phyloP scores from a whole-genome alignment of 2,888 invertebrate species.

The Microplitis manilae region DNA sequence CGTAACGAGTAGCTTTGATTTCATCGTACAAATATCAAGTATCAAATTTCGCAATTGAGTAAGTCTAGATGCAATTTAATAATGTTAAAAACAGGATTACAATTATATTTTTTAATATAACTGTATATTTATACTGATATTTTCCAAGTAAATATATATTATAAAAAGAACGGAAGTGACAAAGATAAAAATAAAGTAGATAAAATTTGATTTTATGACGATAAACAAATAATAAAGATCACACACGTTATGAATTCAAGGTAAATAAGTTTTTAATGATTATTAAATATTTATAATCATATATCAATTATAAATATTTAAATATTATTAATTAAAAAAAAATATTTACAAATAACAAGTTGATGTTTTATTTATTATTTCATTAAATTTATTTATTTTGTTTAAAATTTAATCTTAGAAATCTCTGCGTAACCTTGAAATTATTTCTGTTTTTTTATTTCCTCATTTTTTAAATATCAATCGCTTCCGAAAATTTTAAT shows the following conservation, averaged over 20 bases:
- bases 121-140: not conserved
- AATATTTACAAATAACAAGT: not conserved
- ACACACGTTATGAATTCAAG: not conserved
- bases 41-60: constrained; percentile 30
- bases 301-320: not conserved
- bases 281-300: not conserved
- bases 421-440: too few relatives aligned
- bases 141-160: not conserved
- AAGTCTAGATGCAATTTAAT: constrained; percentile 16
- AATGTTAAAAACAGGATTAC: constrained; percentile 13
- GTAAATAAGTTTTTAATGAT: not conserved
- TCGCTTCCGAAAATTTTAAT: too few relatives aligned
- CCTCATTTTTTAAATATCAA: too few relatives aligned
- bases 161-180: not conserved
- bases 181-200: not conserved
- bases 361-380: too few relatives aligned
- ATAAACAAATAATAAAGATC: not conserved
- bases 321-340: not conserved
- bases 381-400: too few relatives aligned
- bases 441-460: too few relatives aligned
- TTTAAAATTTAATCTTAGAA: too few relatives aligned
- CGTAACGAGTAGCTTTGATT: constrained; percentile 25
- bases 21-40: constrained; percentile 14
- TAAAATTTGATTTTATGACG: not conserved
- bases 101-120: constrained; percentile 10